phyloP scores from a whole-genome alignment of 2,797 vertebrate genomes.

The Spinibarbus caldwelli region DNA sequence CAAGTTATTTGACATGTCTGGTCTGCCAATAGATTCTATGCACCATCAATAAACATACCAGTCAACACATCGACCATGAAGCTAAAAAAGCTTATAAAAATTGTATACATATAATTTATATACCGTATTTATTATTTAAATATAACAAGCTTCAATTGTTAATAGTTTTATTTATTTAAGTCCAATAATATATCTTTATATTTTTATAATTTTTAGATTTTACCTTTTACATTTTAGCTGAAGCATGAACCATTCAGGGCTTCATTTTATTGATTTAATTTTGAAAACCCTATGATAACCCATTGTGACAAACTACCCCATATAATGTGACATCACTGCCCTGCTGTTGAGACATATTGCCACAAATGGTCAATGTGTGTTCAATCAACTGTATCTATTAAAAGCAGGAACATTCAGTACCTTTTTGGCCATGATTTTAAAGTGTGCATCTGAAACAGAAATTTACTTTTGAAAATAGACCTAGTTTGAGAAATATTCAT shows the following conservation, averaged over 20 bases:
- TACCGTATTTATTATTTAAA: background rate
- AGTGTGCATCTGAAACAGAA: background rate
- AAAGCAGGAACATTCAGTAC: too few species aligned
- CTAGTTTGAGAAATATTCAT: background rate
- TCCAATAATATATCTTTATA: background rate
- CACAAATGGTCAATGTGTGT: too few species aligned
- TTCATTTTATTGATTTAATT: background rate
- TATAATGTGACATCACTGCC: background rate
- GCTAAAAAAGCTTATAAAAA: background rate
- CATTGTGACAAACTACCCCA: background rate
- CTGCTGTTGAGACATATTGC: background rate
- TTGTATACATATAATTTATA: background rate
- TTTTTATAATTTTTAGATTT: background rate
- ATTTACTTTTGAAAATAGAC: too few species aligned
- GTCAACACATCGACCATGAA: background rate
- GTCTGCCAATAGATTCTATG: background rate
- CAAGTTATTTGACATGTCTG: slow-evolving; percentile 11
- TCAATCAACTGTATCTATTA: too few species aligned
- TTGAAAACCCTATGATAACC: background rate
- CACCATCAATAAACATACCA: background rate
- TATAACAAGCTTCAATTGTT: background rate
- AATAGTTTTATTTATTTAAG: background rate
- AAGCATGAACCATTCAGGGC: background rate
- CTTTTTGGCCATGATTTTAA: background rate
- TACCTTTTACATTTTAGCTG: background rate